Conservation (phyloP, 2,113 vertebrate genomes). For the Charadrius vociferus region DNA sequence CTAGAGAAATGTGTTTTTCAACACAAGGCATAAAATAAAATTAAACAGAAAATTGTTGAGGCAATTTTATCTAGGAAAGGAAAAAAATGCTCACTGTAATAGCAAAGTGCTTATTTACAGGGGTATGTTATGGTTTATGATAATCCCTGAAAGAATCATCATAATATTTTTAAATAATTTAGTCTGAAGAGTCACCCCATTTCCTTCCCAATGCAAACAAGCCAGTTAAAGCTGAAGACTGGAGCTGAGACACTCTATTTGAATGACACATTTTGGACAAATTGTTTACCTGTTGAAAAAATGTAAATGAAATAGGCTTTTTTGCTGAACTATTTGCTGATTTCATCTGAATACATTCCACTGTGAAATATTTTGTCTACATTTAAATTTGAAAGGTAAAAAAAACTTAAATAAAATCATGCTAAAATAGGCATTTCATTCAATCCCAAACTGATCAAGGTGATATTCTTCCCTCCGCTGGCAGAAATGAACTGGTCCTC, state of each 20-base stretch:
- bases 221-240: neutral
- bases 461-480: neutral
- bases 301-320: neutral
- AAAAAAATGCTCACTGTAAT: too few species aligned
- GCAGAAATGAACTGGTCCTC: neutral
- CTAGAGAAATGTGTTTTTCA: neutral
- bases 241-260: neutral
- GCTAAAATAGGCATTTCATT: neutral
- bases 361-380: neutral
- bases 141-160: too few species aligned
- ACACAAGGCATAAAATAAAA: neutral
- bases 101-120: too few species aligned
- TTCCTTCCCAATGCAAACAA: neutral
- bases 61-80: too few species aligned
- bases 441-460: neutral
- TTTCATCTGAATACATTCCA: neutral
- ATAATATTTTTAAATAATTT: too few species aligned
- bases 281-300: neutral
- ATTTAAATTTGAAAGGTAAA: neutral
- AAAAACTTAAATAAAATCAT: too few species aligned
- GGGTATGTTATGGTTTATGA: too few species aligned
- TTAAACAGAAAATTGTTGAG: neutral
- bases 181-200: too few species aligned
- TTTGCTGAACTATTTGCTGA: neutral
- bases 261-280: neutral